Conservation (phyloP, 2,797 vertebrate genomes). For the Sebastes itinus region DNA sequence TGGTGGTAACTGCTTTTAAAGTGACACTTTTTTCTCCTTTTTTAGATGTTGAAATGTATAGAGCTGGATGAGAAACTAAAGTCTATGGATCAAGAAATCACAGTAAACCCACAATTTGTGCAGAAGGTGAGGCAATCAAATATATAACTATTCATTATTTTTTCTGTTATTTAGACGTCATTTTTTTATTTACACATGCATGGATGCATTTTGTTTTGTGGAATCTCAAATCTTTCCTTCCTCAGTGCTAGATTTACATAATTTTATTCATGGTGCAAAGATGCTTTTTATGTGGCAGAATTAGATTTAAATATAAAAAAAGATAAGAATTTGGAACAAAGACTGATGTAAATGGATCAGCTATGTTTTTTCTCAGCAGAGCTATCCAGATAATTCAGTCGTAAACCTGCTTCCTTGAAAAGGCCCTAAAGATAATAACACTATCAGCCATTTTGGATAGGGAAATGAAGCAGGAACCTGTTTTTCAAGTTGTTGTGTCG, state of each 20-base stretch:
- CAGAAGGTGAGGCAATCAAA: constrained; percentile 89
- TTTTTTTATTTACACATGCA: neutral
- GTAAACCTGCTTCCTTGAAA: neutral
- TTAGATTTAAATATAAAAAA: neutral
- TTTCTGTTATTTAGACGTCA: neutral
- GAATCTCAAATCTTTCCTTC: neutral
- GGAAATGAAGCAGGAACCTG: neutral
- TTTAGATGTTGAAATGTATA: constrained; percentile 99
- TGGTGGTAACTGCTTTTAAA: neutral
- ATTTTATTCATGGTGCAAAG: neutral
- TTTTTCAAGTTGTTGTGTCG: neutral
- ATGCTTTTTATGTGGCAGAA: neutral
- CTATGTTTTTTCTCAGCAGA: neutral
- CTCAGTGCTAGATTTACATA: neutral
- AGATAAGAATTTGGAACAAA: no score
- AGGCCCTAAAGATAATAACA: neutral
- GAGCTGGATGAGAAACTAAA: constrained; percentile 99
- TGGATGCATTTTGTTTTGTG: neutral
- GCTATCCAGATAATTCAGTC: neutral
- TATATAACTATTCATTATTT: neutral
- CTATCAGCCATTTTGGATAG: neutral
- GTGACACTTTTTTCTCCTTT: neutral
- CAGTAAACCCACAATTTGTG: constrained; percentile 99
- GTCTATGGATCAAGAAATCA: constrained; percentile 99
- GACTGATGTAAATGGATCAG: no score